Conservation (phyloP, 2,113 vertebrate genomes). For the Podarcis raffonei region DNA sequence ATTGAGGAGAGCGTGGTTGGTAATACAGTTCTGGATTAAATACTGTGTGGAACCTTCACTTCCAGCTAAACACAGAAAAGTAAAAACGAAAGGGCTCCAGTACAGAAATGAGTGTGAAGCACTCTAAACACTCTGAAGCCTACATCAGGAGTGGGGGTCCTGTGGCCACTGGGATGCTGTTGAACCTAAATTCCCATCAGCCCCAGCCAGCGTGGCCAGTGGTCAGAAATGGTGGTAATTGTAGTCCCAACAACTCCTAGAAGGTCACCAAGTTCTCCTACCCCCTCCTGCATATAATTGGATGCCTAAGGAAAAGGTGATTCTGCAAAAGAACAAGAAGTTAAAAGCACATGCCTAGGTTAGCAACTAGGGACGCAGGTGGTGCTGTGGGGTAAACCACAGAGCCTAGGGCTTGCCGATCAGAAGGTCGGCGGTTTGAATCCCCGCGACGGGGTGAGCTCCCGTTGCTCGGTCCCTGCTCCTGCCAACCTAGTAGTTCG, state of each 20-base stretch:
- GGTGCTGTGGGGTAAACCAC: no score
- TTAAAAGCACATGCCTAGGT: background rate
- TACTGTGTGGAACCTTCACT: background rate
- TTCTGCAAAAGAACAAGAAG: background rate
- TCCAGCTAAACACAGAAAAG: background rate
- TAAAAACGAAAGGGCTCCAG: background rate
- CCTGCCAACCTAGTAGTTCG: no score
- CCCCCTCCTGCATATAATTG: background rate
- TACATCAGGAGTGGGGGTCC: no score
- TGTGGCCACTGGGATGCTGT: no score
- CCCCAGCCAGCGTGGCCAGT: no score
- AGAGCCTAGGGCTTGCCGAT: no score
- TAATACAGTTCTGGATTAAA: background rate
- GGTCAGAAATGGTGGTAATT: no score
- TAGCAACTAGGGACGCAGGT: background rate
- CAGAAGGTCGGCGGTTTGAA: no score
- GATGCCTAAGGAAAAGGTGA: background rate
- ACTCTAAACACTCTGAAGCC: background rate
- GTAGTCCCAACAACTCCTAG: background rate
- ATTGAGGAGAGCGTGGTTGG: background rate
- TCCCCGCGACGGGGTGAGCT: no score
- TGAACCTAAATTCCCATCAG: no score
- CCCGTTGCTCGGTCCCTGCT: no score
- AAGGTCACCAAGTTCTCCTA: no score
- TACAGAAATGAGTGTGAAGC: background rate